Base-by-base conservation (phyloP, 1,140 invertebrate species). In the Aporrectodea caliginosa region DNA sequence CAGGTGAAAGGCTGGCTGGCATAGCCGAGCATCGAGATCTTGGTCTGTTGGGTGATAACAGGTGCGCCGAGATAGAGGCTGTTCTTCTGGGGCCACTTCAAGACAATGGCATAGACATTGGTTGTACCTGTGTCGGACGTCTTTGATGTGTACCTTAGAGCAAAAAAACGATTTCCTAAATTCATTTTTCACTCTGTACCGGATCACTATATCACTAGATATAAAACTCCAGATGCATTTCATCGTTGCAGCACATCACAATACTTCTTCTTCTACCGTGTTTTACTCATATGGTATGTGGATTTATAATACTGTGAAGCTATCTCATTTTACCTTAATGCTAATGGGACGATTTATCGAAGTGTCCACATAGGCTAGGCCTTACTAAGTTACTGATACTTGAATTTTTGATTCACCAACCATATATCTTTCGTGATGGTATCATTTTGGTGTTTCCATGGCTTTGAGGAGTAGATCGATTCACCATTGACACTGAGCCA, bases 401-500 rank as follows among this genome's bases (percentile, higher is more conserved):
- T 29, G 16, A 32, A 34, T 16, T 16, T 29, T 12, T 22, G n/a
- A n/a, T 75, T 75, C 74, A 72, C 70, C 27, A 78, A 84, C 82
- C 81, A 83, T 31, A 94, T 91, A 82, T 91, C 86, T 1, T 83
- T 78, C 29, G 91, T 91, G 0, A 90, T 29, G 0, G 92, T 92
- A 84, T 96, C 95, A 84, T 95, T 95, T 87, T 95, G 95, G 82
- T 89, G 86, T 31, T 35, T 69, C 12, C 84, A 87, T 94, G 94
- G 93, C 30, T 87, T 90, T 0, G 91, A 92, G n/a, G 89, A 89
- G 84, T 94, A 97, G 84, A 98, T 94, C 0, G 93, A 93, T 86
- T 95, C 93, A 0, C 94, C 94, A 84, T 96, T 97, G 0, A 92
- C 85, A 12, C 88, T 82, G 2, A 97, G 85, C 94, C 94, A 96